Evolutionary conservation across 2,113 vertebrate genomes (phyloP).

Genomic region (Rutilus rutilus): DNA sequence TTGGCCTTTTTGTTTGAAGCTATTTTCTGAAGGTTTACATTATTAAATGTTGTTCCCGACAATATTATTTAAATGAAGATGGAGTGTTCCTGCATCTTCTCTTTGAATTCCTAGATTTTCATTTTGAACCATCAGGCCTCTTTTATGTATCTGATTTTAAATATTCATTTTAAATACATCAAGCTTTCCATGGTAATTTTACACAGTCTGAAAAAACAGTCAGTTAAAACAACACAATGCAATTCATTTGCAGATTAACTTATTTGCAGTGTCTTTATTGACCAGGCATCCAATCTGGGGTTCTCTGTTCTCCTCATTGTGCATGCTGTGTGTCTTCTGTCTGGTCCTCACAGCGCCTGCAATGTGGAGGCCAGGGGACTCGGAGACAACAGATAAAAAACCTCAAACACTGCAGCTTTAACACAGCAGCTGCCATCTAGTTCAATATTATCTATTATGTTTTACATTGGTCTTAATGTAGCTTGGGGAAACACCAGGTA

Average conservation of each 20-base stretch:
- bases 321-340: slow-evolving; percentile 62
- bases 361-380: slow-evolving; percentile 61
- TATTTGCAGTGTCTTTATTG: background rate
- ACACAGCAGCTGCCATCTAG: background rate
- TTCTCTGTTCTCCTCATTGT: slow-evolving; percentile 62
- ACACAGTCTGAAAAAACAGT: background rate
- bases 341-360: slow-evolving; percentile 61
- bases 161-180: background rate
- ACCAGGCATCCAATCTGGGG: background rate
- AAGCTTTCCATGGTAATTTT: background rate
- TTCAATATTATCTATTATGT: background rate
- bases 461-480: slow-evolving; percentile 23
- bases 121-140: background rate
- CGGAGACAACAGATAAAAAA: slow-evolving; percentile 17
- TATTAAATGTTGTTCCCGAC: background rate
- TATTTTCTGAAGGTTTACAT: background rate
- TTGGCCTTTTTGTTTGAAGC: slow-evolving; percentile 15
- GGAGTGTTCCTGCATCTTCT: background rate
- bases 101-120: background rate
- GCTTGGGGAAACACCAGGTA: background rate
- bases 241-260: background rate
- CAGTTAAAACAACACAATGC: background rate
- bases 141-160: slow-evolving; percentile 1
- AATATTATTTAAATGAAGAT: background rate
- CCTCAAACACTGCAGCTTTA: background rate